Evolutionary conservation across 2,888 invertebrate genomes (phyloP).

Genomic region (Drosophila robusta): DNA sequence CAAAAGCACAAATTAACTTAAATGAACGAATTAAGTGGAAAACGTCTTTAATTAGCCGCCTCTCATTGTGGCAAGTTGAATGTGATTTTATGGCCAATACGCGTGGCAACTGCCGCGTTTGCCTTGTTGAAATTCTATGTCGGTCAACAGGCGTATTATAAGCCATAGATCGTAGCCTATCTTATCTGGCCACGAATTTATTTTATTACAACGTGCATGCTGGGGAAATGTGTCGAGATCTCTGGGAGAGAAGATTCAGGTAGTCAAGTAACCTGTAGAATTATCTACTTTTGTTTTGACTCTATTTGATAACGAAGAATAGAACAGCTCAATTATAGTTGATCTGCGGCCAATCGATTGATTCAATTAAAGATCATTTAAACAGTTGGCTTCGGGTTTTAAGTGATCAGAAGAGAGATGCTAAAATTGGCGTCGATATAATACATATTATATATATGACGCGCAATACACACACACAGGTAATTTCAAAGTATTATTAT

Average conservation of each 20-base stretch:
- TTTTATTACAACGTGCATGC: background rate
- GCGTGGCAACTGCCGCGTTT: background rate
- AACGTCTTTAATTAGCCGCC: background rate
- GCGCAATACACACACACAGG: too few relatives aligned
- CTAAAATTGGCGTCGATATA: too few relatives aligned
- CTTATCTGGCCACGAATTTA: constrained; percentile 18
- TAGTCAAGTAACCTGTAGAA: background rate
- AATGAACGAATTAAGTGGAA: background rate
- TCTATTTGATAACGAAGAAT: too few relatives aligned
- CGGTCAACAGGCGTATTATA: background rate
- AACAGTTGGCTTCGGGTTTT: background rate
- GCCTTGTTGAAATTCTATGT: too few relatives aligned
- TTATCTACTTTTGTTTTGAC: too few relatives aligned
- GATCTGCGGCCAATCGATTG: constrained; percentile 13
- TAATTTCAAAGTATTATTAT: too few relatives aligned
- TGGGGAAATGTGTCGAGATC: background rate
- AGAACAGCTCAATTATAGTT: constrained; percentile 7
- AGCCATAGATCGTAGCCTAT: constrained; percentile 13
- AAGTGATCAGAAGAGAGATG: background rate
- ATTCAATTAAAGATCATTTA: constrained; percentile 15
- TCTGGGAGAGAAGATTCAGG: background rate
- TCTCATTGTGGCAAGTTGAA: background rate
- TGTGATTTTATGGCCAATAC: background rate
- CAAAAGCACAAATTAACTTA: constrained; percentile 7
- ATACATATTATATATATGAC: too few relatives aligned